A percentile compares a stretch with the other conserved stretches of the same genome.
phyloP scores from a whole-genome alignment of 2,888 invertebrate species.

The Hecatera dysodea region DNA sequence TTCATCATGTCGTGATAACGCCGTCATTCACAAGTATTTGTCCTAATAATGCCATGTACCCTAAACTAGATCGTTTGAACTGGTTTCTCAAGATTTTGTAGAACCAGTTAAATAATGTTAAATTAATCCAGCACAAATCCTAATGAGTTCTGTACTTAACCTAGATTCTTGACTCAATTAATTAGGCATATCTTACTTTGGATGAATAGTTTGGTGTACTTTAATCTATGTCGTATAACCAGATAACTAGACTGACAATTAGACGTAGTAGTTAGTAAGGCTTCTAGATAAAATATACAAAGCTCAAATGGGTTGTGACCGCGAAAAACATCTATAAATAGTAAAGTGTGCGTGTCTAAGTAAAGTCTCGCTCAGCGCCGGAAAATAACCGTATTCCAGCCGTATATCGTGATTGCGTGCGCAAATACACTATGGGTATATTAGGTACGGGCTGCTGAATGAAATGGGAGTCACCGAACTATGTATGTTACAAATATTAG shows the following conservation, averaged over 20 bases:
- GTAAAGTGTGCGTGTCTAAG: background rate
- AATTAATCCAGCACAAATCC: background rate
- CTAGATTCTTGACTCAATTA: conserved; percentile 17
- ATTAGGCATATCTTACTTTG: background rate
- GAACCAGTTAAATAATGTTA: conserved; percentile 6
- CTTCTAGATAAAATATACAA: too few relatives aligned
- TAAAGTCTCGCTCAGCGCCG: background rate
- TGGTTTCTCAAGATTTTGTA: conserved; percentile 14
- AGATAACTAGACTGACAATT: background rate
- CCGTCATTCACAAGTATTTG: background rate
- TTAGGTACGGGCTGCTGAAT: conserved; percentile 2
- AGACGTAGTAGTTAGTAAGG: too few relatives aligned
- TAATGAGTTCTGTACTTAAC: conserved; percentile 32
- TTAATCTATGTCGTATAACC: background rate
- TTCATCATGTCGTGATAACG: too few relatives aligned
- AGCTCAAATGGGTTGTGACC: background rate
- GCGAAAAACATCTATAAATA: background rate
- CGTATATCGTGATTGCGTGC: conserved; percentile 19
- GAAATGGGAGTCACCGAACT: conserved; percentile 4
- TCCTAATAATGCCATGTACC: background rate
- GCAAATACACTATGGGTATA: conserved; percentile 9
- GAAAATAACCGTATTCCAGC: conserved; percentile 5
- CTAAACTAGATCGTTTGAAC: background rate
- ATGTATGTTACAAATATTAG: too few relatives aligned
- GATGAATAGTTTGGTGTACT: background rate